Evolutionary conservation across 2,888 invertebrate species (phyloP), one percentile per base, ranked within the genome.

Genomic region (Drosophila antonietae): DNA sequence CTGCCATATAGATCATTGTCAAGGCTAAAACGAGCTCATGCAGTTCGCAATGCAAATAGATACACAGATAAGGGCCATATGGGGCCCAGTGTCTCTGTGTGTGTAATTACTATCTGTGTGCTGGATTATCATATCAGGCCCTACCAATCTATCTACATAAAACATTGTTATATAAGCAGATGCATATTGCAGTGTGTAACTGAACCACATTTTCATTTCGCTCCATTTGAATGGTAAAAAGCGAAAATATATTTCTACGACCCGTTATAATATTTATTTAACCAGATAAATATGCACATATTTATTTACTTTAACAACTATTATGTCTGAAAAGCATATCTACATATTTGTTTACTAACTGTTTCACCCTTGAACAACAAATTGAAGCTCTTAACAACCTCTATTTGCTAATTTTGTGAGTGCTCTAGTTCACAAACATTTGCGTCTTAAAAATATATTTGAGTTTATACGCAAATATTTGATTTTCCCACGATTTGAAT

Each of bases 1-100:
- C 37, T n/a, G 15, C 41, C 20, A 35, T 39, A 57, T 73, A 64
- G 64, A 71, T 73, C 73, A 73, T 44, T 73, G 74, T 74, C 73
- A 73, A 73, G 74, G 68, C 74, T 68, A 18, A 20, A 43, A 6
- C 33, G 41, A 20, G 8, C 35, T 62, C 41, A 41, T n/a, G 43
- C 51, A 56, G 61, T 69, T 62, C 23, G 71, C 58, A 49, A 53
- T 37, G 33, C 63, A 60, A 52, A 52, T 44, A 66, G 52, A n/a
- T 28, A 23, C 20, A 46, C 2, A 62, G 70, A 70, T 70, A 71
- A 70, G 33, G 3, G 9, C 14, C 15, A 49, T 12, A 10, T 3
- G 39, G 28, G 28, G 28, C 28, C 28, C 6, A 28, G 9, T 53
- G 28, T 20, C 33, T 41, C 41, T 61, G 20, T 52, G 33, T 35